Evolutionary conservation across 2,113 vertebrate species (phyloP), one percentile per base, ranked within the genome.

Genomic region (Ictalurus furcatus): DNA sequence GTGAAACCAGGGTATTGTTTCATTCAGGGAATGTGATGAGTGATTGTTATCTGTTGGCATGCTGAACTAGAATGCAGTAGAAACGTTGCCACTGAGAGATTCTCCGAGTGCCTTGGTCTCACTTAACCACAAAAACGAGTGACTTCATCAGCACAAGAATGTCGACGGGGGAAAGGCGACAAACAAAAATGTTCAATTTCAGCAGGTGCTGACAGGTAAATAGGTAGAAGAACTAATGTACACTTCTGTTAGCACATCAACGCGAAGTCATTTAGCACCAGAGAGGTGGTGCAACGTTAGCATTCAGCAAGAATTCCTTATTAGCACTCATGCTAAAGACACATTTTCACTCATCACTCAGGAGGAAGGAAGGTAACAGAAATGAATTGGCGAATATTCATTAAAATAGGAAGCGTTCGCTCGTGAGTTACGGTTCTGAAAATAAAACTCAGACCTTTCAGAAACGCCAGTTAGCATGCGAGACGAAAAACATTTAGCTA

Each of bases 21-120:
- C 37, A 84, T 56, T 25, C 28, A 71, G 28, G 4, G 52, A 81
- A 80, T 30, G 76, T 67, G 19, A 69, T 56, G 34, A 56, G 34
- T 44, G 28, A 52, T 85, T 12, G 48, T 71, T 78, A 88, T 88
- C 87, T 59, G 37, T 11, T 30, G 17, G 58, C 21, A 69, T 74
- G 48, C 2, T 44, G 65, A 34, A 34, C 1, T 34, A 34, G 34
- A 34, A 52, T 65, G n/a, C 54, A 3, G 79, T 59, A 40, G 25
- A 58, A 73, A n/a, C 0, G 19, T 56, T 23, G 16, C 6, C 5
- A 14, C 25, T 63, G 48, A 17, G 13, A 40, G 67, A 74, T 83
- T 71, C 67, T 30, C 23, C 11, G 40, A 74, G 69, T 84, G 12
- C 67, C 11, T 83, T 59, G 13, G 34, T 84, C 30, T 73, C 6